These are phyloP conservation scores for Tokudaia muenninki DNA, from an alignment of 2,797 vertebrate species.

Conservation along the genomic window DNA sequence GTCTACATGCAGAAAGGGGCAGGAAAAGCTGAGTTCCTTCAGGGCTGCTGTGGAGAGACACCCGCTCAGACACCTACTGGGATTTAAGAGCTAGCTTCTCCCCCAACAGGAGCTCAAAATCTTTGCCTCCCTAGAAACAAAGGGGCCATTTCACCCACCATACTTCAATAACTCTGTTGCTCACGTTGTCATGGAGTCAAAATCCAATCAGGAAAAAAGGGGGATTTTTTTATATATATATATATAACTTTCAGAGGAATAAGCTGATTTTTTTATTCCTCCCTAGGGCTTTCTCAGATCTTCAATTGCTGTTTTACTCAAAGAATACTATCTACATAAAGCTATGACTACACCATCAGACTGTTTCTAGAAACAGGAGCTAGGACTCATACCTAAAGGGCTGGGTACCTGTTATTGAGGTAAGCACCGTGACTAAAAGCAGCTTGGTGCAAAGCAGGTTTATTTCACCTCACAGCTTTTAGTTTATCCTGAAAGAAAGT, in stretches of 20 bases:
- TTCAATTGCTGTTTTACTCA: background rate
- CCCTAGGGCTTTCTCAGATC: background rate
- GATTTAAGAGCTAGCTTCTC: background rate
- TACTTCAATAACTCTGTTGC: background rate
- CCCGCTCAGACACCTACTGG: background rate
- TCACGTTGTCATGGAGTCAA: background rate
- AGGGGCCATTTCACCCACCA: background rate
- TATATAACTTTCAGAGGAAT: background rate
- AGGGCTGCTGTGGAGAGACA: background rate
- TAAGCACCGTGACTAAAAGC: background rate
- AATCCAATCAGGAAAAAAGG: background rate
- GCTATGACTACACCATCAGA: background rate
- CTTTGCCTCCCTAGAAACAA: conserved; percentile 16
- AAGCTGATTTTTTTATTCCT: background rate
- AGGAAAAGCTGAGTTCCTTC: background rate
- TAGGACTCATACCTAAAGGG: background rate
- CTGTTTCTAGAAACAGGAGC: background rate
- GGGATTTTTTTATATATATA: background rate
- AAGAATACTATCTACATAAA: background rate
- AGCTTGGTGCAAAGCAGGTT: background rate
- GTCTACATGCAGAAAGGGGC: background rate
- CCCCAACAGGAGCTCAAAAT: background rate
- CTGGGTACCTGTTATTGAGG: background rate
- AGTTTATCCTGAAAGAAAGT: background rate
- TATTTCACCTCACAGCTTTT: background rate